Evolutionary conservation across 1,140 invertebrate species (phyloP), one percentile per base, ranked within the genome.

Genomic region (Bombus consobrinus): DNA sequence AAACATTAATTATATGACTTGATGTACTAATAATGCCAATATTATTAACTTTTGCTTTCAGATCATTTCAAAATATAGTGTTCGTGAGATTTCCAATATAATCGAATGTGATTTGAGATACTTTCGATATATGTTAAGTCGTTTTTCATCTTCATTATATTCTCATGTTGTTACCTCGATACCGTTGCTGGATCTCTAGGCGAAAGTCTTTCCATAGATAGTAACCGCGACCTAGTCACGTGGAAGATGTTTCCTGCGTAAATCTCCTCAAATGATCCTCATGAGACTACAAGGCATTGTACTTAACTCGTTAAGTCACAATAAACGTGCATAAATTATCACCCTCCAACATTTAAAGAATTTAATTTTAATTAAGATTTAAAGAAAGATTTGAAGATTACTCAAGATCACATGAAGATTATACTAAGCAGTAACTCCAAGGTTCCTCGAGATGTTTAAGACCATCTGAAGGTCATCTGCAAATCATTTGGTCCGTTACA

Each of bases 171-270:
- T 74, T 82, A 64, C 59, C 71, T 47, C 32, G 41, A 64, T 57
- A 39, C 41, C 77, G 59, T 80, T n/a, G 39, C 39, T 87, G 28
- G 62, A 69, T 81, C 80, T 64, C 87, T 68, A 72, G 81, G 87
- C 72, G 87, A 88, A 88, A 88, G 87, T 88, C 86, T 88, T 89
- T 85, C 72, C 81, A 84, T 59, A 81, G 81, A 85, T 77, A 84
- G 71, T 15, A 74, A 37, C 72, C 59, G 39, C 66, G 62, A 83
- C 74, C 32, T 83, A 77, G 47, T 57, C 84, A 39, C 25, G 13
- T 75, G 43, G 10, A 62, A 2, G 13, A 66, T 32, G 2, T 66
- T 32, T 66, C n/a, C n/a, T 15, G 12, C 0, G 59, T 13, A 13
- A n/a, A 62, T n/a, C 15, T 34, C 62, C 5, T 13, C 13, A 2